A percentile compares a stretch with the other conserved stretches of the same genome.
phyloP scores from a whole-genome alignment of 92 coral and sea anemone species.

The Umimayanthus chanpuru region DNA sequence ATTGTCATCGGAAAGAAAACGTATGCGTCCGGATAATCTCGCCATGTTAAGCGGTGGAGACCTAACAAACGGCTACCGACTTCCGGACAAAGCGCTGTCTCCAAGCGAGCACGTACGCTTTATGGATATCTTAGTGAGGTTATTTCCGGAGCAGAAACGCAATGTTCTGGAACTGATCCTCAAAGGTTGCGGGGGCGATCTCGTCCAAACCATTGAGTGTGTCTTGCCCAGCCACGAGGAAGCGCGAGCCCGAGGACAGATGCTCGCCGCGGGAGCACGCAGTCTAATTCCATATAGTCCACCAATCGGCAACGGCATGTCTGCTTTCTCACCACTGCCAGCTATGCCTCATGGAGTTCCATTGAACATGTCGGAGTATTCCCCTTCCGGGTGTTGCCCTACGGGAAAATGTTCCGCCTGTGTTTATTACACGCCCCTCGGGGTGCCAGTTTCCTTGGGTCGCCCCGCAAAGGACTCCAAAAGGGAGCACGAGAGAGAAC shows the following conservation, averaged over 20 bases:
- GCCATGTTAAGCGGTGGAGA: conserved; percentile 53
- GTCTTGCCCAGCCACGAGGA: conserved; percentile 97
- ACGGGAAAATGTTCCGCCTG: conserved; percentile 81
- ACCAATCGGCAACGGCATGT: conserved; percentile 66
- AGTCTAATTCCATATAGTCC: conserved; percentile 63
- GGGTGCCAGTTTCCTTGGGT: conserved; percentile 57
- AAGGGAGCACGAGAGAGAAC: conserved; percentile 49
- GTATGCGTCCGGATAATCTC: conserved; percentile 63
- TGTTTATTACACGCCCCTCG: conserved; percentile 78
- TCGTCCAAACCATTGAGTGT: conserved; percentile 94
- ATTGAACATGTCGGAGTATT: conserved; percentile 71
- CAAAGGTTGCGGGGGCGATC: conserved; percentile 95
- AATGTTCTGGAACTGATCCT: conserved; percentile 88
- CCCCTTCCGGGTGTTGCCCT: conserved; percentile 69
- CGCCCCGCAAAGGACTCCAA: conserved; percentile 60
- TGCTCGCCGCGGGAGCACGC: conserved; percentile 63
- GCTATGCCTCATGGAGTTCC: conserved; percentile 74
- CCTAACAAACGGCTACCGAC: conserved; percentile 49
- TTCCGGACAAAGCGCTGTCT: conserved; percentile 46
- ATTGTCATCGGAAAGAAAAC: conserved; percentile 72
- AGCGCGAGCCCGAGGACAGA: conserved; percentile 77
- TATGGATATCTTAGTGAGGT: conserved; percentile 82
- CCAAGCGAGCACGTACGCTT: conserved; percentile 71
- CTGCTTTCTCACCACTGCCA: conserved; percentile 82
- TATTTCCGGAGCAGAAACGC: conserved; percentile 93